Conservation (phyloP, 2,113 vertebrate species). For the Vicugna pacos region DNA sequence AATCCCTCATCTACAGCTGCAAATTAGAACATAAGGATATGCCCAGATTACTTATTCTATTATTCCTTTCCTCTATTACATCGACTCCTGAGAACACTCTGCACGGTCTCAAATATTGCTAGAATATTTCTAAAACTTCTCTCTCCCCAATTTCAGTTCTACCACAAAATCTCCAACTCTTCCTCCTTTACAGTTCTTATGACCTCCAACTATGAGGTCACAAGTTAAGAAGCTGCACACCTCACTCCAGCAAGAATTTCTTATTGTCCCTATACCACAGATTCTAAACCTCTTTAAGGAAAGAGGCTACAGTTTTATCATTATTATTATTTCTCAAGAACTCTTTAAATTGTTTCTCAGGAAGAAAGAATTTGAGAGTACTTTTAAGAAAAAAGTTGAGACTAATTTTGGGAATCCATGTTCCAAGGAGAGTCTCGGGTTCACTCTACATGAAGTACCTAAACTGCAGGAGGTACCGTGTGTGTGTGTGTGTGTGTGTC, state of each 20-base stretch:
- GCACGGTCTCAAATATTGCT: neutral
- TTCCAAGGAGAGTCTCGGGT: neutral
- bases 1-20: neutral
- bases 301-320: neutral
- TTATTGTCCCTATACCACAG: neutral
- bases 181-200: neutral
- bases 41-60: neutral
- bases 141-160: neutral
- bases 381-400: constrained; percentile 6
- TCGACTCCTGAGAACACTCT: neutral
- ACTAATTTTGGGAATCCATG: constrained; percentile 2
- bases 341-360: neutral
- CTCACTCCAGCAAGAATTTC: neutral
- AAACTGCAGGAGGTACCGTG: neutral
- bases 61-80: neutral
- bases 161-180: neutral
- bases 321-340: constrained; percentile 18
- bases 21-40: neutral
- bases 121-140: neutral
- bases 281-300: neutral
- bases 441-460: neutral
- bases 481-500: neutral
- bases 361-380: neutral
- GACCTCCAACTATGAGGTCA: neutral
- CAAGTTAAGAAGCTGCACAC: neutral